Base-by-base conservation (phyloP, 2,888 invertebrate genomes). In the Drosophila paranaensis region DNA sequence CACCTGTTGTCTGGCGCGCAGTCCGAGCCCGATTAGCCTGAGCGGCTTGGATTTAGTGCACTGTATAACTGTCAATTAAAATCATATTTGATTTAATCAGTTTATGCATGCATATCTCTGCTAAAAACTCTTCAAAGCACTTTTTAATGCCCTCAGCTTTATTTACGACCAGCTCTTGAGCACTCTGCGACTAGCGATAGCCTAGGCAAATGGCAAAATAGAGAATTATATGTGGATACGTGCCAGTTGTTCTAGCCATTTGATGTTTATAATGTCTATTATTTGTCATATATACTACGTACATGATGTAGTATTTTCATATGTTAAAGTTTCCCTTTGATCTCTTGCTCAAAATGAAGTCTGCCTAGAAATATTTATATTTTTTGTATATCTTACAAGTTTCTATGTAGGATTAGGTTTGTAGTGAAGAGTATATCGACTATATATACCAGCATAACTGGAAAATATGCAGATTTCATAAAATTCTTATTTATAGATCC, bases 51-150 rank as follows among this genome's bases (percentile, higher is more conserved):
- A 57, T 60, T 46, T 39, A 27, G 35, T 39, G 54, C 60, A 64
- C 67, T 82, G 81, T 82, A 89, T 69, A 89, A 78, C 60, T 64
- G 88, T 67, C 82, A 84, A 82, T 89, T 88, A 89, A 89, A 82
- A 81, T 66, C 71, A 58, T 70, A 88, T 82, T 82, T 87, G 33
- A 46, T 30, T 63, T 57, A 51, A 55, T 56, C 39, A 20, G 25
- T 25, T 25, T 33, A 20, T 13, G 16, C 11, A 13, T 50, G 39
- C 33, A 57, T 45, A 58, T 45, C 43, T 46, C 20, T 43, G 50
- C 20, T n/a, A 40, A 40, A 30, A 46, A 14, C 39, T 58, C 42
- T 43, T 51, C 39, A 27, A 64, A 69, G 33, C 35, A 40, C 56
- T 50, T 20, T 40, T 11, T 58, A 65, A 73, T 65, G 45, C 37